Evolutionary conservation across 2,113 vertebrate genomes (phyloP), one percentile per base, ranked within the genome.

Genomic region (Sapajus apella): DNA sequence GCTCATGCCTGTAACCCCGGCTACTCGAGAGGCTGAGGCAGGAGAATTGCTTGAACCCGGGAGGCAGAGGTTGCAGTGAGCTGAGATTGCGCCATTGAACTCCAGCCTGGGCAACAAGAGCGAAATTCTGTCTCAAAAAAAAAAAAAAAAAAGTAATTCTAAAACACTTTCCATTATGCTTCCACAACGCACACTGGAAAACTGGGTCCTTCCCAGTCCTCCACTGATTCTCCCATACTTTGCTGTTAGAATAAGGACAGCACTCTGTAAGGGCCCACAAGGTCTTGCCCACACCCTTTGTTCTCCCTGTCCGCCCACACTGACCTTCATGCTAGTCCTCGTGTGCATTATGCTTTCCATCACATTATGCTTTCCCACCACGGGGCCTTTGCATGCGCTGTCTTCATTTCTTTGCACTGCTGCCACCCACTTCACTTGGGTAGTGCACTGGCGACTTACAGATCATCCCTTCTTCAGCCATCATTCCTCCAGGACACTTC

Each of bases 301-400:
- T 6, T 30, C 32, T 43, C 25, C 75, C 1, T 6, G 12, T 35
- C 58, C 55, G 50, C 21, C 17, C 50, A 58, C 4, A 6, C 35
- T 9, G 56, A 52, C 25, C 5, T 56, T n/a, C 40, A 1, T 37
- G 6, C 68, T 79, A 9, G 72, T 45, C 32, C 11, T 73, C 72
- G 5, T 0, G 16, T 35, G 16, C 45, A 10, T 52, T 20, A 5
- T 12, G 5, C 20, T 58, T 9, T 45, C 25, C 91, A 40, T 40
- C 37, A 40, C 45, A 10, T 52, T 20, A 5, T 12, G 5, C 20
- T 58, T 9, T 45, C 25, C 91, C 72, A 66, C 86, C 72, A 23
- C 55, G 87, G 92, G 95, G 3, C 70, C 77, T 90, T 95, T 95
- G 80, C 83, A 90, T 6, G 12, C n/a, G 11, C 20, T 9, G 8